Evolutionary conservation across 2,797 vertebrate genomes (phyloP), one percentile per base, ranked within the genome.

Genomic region (Microcaecilia unicolor): DNA sequence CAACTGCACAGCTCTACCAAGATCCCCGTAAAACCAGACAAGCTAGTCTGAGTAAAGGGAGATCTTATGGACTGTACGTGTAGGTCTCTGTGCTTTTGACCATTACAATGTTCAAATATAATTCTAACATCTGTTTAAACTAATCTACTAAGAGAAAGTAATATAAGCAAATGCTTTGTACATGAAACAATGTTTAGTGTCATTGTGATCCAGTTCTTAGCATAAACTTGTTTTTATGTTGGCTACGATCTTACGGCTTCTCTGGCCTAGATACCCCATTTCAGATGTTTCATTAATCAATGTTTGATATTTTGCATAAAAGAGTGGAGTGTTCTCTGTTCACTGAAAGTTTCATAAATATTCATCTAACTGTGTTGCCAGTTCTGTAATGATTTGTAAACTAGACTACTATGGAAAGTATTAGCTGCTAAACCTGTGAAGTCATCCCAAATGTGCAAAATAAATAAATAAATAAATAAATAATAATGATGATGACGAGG

Each of bases 251-350:
- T 25, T 22, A 11, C 44, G n/a, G 50, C 65, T 44, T 23, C 21
- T 31, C 37, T 51, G 44, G 21, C 42, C 48, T 57, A 36, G 8
- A 32, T 37, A 48, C 48, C 35, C 45, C 44, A 52, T 52, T 39
- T 37, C 36, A 76, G 56, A 44, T 55, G 31, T 62, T 44, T 60
- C 63, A 59, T 30, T 48, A 62, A 43, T 51, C 47, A 46, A 58
- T 64, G 49, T 63, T 40, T 51, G 34, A 36, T 67, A 30, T 46
- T 71, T 56, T 55, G 48, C 62, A 57, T 67, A 63, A 57, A 64
- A 57, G 0, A 42, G 40, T 48, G 61, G 62, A 43, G 61, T 71
- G 58, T 57, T 39, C 21, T 69, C 59, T 50, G 34, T 60, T 28
- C 31, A 47, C 34, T 58, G 40, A 15, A 41, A 60, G 55, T 57